Evolutionary conservation across 2,797 vertebrate genomes (phyloP), one percentile per base, ranked within the genome.

Genomic region (Muraenolepis orangiensis): DNA sequence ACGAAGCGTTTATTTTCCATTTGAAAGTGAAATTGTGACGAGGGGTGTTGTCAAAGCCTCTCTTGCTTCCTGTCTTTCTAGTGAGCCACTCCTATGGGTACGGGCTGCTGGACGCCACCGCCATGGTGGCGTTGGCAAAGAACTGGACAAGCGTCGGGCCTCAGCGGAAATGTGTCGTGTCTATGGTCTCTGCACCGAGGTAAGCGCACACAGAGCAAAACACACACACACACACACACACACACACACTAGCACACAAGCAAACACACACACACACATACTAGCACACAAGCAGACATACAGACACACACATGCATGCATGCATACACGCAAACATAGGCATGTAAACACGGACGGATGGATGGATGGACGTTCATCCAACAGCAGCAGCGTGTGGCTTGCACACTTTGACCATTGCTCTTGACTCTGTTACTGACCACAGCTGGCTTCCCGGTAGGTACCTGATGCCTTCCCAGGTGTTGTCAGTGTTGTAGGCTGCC

Each of bases 11-110:
- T 23, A 61, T 61, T 26, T 61, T 8, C 51, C 51, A 11, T 26
- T 51, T 61, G 51, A 61, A n/a, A n/a, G 51, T 61, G 51, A 61
- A n/a, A 23, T 61, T 10, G n/a, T 61, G 51, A 61, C 26, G 51
- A 61, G 51, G 51, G 42, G 16, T 26, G n/a, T 8, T 6, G 8
- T 32, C 51, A 11, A 78, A 32, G 64, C 5, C 66, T 74, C 66
- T 29, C 46, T n/a, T 74, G 26, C 70, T 71, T 46, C 74, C 1
- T 80, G n/a, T 76, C 51, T 70, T 77, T 84, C 23, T 91, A 99
- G 98, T 99, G 76, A 99, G 98, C 86, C 98, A 99, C 82, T 99
- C 98, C 0, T 99, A 99, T 0, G 98, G 98, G 76, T 99, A 99
- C 0, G 98, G 98, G 16, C 92, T 99, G 23, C 91, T 99, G 82